Evolutionary conservation across 2,797 vertebrate species (phyloP), one percentile per base, ranked within the genome.

Genomic region (Pogonophryne albipinna): DNA sequence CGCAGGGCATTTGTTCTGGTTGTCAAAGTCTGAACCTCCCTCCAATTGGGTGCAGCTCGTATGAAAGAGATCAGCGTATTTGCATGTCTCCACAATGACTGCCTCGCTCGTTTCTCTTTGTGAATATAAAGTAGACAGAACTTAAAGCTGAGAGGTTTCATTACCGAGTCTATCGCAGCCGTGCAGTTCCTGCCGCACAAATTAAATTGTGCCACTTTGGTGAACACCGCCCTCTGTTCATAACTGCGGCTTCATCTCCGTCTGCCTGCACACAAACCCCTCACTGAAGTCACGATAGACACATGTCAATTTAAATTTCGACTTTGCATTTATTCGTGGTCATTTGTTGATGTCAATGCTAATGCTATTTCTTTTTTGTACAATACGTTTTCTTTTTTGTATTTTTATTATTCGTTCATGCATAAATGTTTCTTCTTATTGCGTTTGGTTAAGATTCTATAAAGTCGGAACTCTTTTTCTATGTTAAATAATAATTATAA

Each of bases 141-240:
- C 74, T 82, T 88, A 85, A 79, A 89, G 87, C 89, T 75, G 84
- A 84, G 80, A 83, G 86, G 66, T 88, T 92, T 89, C 84, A 89
- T 91, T 86, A 91, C 79, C 1, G 71, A 82, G 70, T 58, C 85
- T 74, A 80, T 89, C 78, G 63, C 78, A 34, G 85, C 62, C 53
- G 47, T 13, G 73, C 82, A 57, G 38, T 42, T 83, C 50, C 85
- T 78, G 53, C 61, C 68, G 27, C 76, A 66, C 82, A 91, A 90
- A 91, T 89, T 91, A 91, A 93, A 93, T 64, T 78, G 87, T 90
- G 90, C 86, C 88, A 88, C 89, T 90, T 89, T 90, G 82, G 80
- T 91, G 90, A 84, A 46, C 87, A 86, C 52, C 61, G 56, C 72
- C 82, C 80, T 76, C 66, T 9, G 47, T 63, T 89, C 83, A 14